Base-by-base conservation (phyloP, 2,113 vertebrate species). In the Bagarius yarrelli region DNA sequence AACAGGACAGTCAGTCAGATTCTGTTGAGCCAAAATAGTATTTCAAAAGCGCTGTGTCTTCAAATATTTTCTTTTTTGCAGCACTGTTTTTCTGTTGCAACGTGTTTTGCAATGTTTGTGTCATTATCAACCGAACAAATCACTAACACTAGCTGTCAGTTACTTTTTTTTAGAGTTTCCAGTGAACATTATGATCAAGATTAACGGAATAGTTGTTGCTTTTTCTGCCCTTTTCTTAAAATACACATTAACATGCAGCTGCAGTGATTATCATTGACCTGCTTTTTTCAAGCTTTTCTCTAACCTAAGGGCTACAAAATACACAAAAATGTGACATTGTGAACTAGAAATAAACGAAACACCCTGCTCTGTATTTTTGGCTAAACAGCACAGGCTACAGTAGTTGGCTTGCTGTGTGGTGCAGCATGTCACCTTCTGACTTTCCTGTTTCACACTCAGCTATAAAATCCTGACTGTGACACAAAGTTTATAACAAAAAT, bases 1-100 rank as follows among this genome's bases (percentile, higher is more conserved):
- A 75, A 86, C 18, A 90, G 23, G 88, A 70, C 11, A 47, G 1
- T 55, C 44, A 74, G 40, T 25, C 44, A 69, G 5, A 13, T 27
- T 16, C 0, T 40, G 5, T 8, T 19, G 15, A 52, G 61, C 6
- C 25, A 52, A 18, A 72, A 19, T 25, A 12, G 25, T 12, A 52
- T 73, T 73, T 30, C 47, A 32, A 63, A 59, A 73, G 25, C 61
- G n/a, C 47, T 60, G 34, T 56, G 4, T 25, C 60, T 12, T 60
- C 36, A 47, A 4, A 36, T 53, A 3, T 8, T 21, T 23, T 55
- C 15, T 6, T 16, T 27, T 44, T 44, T 19, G n/a, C 14, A 5
- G 18, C 15, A 56, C 23, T 40, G 12, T n/a, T 57, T 25, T 12
- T n/a, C 1, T 44, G n/a, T 57, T 36, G 30, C 19, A 59, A 76